These are phyloP conservation scores for Sinhomidia bicolor DNA, from an alignment of 2,888 invertebrate genomes.

Conservation along the genomic window DNA sequence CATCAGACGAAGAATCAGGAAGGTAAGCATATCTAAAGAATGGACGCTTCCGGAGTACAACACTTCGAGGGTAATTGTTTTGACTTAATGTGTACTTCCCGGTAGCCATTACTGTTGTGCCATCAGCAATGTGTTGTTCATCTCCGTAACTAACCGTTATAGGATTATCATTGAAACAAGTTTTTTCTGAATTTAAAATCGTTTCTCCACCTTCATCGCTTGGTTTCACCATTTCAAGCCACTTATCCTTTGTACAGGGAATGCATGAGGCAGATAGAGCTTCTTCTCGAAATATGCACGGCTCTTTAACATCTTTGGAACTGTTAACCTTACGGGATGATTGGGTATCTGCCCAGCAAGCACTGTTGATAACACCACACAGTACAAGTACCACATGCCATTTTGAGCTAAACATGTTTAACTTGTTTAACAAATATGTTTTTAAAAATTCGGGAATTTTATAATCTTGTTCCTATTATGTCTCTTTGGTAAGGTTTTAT, in stretches of 20 bases:
- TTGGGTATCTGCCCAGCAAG: no score
- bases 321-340: no score
- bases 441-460: no score
- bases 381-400: no score
- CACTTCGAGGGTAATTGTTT: neutral
- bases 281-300: neutral
- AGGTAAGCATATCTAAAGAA: constrained; percentile 57
- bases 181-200: constrained; percentile 22
- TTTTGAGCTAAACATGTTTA: no score
- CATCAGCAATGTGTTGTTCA: neutral
- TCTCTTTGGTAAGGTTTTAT: no score
- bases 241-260: neutral
- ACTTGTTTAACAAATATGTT: no score
- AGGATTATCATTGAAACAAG: constrained; percentile 50
- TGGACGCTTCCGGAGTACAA: constrained; percentile 2
- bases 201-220: neutral
- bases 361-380: no score
- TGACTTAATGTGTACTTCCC: neutral
- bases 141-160: neutral
- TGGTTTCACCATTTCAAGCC: constrained; percentile 40
- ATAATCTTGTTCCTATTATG: no score
- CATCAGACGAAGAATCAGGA: neutral
- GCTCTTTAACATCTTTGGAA: neutral
- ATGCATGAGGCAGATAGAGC: neutral
- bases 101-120: neutral